A percentile compares a stretch with the other conserved stretches of the same genome.
phyloP scores from a whole-genome alignment of 2,113 vertebrate genomes.

The Neoarius graeffei region DNA sequence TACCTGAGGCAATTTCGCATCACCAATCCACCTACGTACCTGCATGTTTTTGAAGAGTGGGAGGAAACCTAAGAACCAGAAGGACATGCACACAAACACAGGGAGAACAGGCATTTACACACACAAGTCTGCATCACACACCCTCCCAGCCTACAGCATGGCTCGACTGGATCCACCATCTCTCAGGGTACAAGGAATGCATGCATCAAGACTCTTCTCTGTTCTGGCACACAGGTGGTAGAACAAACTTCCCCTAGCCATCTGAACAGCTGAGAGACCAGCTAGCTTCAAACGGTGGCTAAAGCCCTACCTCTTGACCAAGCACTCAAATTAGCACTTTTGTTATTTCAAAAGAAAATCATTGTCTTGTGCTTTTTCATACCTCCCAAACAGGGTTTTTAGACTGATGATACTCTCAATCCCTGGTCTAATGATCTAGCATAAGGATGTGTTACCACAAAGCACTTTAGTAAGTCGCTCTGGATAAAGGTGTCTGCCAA shows the following conservation, averaged over 20 bases:
- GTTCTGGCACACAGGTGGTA: not conserved
- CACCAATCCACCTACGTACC: not conserved
- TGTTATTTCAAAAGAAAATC: too few species aligned
- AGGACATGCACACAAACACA: not conserved
- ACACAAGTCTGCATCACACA: not conserved
- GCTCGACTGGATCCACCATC: not conserved
- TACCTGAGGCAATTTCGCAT: not conserved
- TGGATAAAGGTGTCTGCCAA: not conserved
- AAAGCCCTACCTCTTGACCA: not conserved
- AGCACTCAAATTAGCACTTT: not conserved
- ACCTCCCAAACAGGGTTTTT: not conserved
- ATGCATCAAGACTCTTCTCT: not conserved
- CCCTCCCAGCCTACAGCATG: not conserved
- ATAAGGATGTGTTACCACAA: not conserved
- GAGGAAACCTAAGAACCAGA: not conserved
- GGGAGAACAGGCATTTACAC: not conserved
- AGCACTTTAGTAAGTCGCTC: not conserved
- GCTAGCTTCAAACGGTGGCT: not conserved
- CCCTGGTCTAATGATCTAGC: not conserved
- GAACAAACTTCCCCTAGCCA: not conserved
- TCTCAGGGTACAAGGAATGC: not conserved
- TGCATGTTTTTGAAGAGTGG: not conserved
- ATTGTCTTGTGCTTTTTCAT: not conserved
- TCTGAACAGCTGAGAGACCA: not conserved
- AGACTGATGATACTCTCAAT: not conserved